Evolutionary conservation across 1,140 invertebrate species (phyloP), one percentile per base, ranked within the genome.

Genomic region (Caenorhabditis brenneri): DNA sequence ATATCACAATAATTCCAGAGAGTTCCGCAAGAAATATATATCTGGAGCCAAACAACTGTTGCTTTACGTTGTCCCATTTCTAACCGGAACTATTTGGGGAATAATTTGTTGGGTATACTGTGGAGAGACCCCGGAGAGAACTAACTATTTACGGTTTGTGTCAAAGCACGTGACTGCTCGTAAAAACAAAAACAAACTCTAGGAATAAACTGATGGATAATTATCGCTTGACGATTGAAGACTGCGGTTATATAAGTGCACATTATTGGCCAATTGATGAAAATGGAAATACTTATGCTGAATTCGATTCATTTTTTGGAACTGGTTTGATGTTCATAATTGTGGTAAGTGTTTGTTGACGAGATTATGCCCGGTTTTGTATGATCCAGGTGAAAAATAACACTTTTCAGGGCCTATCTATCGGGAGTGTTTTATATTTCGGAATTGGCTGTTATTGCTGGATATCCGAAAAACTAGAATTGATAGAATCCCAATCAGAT

Each of bases 191-290:
- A 1, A 29, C 0, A 10, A 19, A 19, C 36, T 65, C 31, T 65
- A 65, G 58, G 58, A 65, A 65, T 5, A 65, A 65, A 19, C 33
- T 65, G 58, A 33, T 65, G 58, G 58, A 65, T 16, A 65, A 65
- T 24, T 65, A 65, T 36, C 58, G 31, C 15, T 7, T 65, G 16
- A 65, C 9, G 19, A 65, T 65, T 16, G 58, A 65, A 36, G 58
- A 65, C 2, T 22, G 24, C 36, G 58, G 29, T 7, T 65, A 65
- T n/a, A 33, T 65, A 16, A 65, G 58, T 36, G 29, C 58, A 33
- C 15, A 65, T 36, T 65, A 36, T 19, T 65, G 58, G 58, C 58
- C 58, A 19, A 19, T 65, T 1, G 15, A 36, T 19, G 31, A 65
- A 36, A 65, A 33, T 36, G 58, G 58, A 4, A 4, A 16, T 2